These are phyloP conservation scores for Pachypeltis micranthus DNA, from an alignment of 1,140 invertebrate genomes.

Conservation along the genomic window DNA sequence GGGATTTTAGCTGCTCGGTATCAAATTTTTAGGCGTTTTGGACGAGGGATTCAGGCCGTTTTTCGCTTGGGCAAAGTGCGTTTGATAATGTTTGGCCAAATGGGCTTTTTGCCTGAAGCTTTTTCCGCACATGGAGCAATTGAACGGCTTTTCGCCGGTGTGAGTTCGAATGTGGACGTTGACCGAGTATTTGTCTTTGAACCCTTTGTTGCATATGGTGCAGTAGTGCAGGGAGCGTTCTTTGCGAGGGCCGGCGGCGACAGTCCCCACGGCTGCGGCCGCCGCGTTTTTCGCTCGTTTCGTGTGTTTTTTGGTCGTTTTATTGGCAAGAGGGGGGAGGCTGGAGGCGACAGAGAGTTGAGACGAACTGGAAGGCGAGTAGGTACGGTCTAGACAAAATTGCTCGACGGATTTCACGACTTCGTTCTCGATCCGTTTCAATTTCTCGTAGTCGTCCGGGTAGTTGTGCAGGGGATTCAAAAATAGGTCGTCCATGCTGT, in stretches of 20 bases:
- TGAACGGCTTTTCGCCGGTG: slow-evolving; percentile 81
- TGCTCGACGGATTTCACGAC: slow-evolving; percentile 31
- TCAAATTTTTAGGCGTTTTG: slow-evolving; percentile 19
- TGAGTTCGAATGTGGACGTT: slow-evolving; percentile 85
- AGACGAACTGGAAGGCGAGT: slow-evolving; percentile 20
- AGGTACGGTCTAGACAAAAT: slow-evolving; percentile 22
- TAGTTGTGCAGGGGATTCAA: slow-evolving; percentile 35
- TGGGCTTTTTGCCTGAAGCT: slow-evolving; percentile 93
- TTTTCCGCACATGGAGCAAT: slow-evolving; percentile 76
- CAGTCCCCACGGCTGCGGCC: slow-evolving; percentile 14
- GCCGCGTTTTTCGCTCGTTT: slow-evolving; percentile 23
- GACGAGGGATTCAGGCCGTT: slow-evolving; percentile 13
- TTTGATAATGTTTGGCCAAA: slow-evolving; percentile 93
- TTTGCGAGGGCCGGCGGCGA: slow-evolving; percentile 41
- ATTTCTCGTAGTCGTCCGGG: slow-evolving; percentile 58
- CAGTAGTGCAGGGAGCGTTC: slow-evolving; percentile 80
- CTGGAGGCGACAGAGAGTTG: slow-evolving; percentile 19
- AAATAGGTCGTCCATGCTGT: slow-evolving; percentile 32
- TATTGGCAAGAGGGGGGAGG: slow-evolving; percentile 11
- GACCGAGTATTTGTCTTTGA: slow-evolving; percentile 87
- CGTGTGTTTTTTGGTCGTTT: slow-evolving; percentile 26
- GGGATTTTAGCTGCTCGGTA: slow-evolving; percentile 17
- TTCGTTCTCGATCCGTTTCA: slow-evolving; percentile 39
- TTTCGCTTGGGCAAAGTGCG: slow-evolving; percentile 62
- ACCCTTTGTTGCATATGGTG: slow-evolving; percentile 82